A percentile compares a stretch with the other conserved stretches of the same genome.
Conservation (phyloP, 2,888 invertebrate genomes). For the Plebejus melissa region DNA sequence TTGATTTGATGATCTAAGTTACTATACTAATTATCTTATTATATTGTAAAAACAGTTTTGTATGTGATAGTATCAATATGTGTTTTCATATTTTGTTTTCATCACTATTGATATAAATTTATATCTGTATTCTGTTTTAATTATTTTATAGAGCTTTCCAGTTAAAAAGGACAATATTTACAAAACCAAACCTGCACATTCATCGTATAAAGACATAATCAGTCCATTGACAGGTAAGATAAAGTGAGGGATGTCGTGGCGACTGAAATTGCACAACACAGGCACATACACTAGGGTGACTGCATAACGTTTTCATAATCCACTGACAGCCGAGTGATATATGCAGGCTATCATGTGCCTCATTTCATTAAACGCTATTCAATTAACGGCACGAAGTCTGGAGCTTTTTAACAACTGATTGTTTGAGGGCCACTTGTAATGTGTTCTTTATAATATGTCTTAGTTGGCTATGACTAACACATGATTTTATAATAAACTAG, state of each 20-base stretch:
- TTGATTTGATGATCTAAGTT: too few relatives aligned
- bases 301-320: constrained; percentile 30
- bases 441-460: too few relatives aligned
- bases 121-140: too few relatives aligned
- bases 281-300: constrained; percentile 1
- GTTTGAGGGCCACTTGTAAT: neutral
- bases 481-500: too few relatives aligned
- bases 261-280: constrained; percentile 1
- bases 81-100: too few relatives aligned
- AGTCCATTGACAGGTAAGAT: constrained; percentile 17
- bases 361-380: constrained; percentile 23
- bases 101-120: too few relatives aligned
- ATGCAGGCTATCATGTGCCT: constrained; percentile 13
- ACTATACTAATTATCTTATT: too few relatives aligned
- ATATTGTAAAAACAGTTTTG: too few relatives aligned
- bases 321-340: constrained; percentile 22
- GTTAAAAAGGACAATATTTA: neutral
- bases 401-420: neutral
- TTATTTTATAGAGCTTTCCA: neutral
- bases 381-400: neutral
- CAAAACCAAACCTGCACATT: neutral
- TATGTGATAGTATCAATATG: too few relatives aligned
- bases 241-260: neutral
- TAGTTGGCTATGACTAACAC: too few relatives aligned
- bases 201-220: neutral